These are phyloP conservation scores for Strix uralensis DNA, from an alignment of 2,113 vertebrate genomes.

Conservation along the genomic window DNA sequence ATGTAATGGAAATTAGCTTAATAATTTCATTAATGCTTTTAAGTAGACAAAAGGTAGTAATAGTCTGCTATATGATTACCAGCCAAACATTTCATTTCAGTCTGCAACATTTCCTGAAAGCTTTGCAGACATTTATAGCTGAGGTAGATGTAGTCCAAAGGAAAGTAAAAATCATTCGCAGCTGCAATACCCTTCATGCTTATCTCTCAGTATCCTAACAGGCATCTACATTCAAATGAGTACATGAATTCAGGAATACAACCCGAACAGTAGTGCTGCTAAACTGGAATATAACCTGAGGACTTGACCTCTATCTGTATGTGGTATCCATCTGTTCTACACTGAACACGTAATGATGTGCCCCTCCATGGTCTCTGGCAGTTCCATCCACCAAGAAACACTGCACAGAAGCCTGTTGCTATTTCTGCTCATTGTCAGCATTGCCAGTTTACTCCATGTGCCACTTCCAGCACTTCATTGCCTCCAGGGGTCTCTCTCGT, in stretches of 20 bases:
- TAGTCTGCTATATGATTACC: background rate
- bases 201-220: background rate
- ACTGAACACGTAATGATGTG: rapidly evolving
- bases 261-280: background rate
- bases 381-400: background rate
- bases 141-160: background rate
- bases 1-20: background rate
- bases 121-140: background rate
- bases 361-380: background rate
- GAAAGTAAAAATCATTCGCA: background rate
- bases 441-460: background rate
- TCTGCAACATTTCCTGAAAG: background rate
- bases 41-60: background rate
- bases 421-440: background rate
- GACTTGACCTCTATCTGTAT: background rate
- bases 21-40: background rate
- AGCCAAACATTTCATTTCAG: background rate
- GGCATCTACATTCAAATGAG: background rate
- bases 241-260: background rate
- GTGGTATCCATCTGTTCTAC: background rate
- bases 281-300: background rate
- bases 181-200: background rate
- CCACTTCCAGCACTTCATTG: rapidly evolving
- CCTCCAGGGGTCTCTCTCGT: background rate
- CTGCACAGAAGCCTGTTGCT: background rate